These are phyloP conservation scores for Cetoscarus ocellatus DNA, from an alignment of 2,797 vertebrate genomes.

Conservation along the genomic window DNA sequence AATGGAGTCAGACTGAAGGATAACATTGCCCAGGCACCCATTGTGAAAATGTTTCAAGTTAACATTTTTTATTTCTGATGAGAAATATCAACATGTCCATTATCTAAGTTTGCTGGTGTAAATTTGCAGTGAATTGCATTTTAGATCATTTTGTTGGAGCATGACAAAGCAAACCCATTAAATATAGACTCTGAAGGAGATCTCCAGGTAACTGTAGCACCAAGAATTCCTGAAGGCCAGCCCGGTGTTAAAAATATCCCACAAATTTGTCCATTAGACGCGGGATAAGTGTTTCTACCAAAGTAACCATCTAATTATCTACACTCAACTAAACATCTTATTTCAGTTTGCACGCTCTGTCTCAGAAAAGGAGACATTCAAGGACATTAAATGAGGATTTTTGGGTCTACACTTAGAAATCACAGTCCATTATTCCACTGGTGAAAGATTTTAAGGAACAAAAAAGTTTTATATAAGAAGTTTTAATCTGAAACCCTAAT, in stretches of 20 bases:
- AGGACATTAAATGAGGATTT: slow-evolving; percentile 1
- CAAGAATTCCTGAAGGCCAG: slow-evolving; percentile 36
- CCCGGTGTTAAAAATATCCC: slow-evolving; percentile 39
- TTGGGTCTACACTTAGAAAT: slow-evolving; percentile 12
- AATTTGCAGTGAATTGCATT: slow-evolving; percentile 1
- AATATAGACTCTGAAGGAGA: slow-evolving; percentile 34
- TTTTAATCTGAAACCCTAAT: slow-evolving; percentile 1
- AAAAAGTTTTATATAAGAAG: background rate
- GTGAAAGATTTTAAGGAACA: background rate
- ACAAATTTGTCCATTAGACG: slow-evolving; percentile 62
- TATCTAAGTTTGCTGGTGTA: slow-evolving; percentile 23
- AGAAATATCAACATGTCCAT: slow-evolving; percentile 32
- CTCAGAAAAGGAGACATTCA: slow-evolving; percentile 2
- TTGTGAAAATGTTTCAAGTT: slow-evolving; percentile 22
- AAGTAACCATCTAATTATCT: slow-evolving; percentile 19
- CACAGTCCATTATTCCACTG: background rate
- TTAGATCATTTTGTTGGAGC: slow-evolving; percentile 15
- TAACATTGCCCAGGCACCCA: background rate
- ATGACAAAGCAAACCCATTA: slow-evolving; percentile 23
- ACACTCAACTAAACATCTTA: slow-evolving; percentile 20
- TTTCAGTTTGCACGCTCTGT: slow-evolving; percentile 10
- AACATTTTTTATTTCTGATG: no score
- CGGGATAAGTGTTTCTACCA: slow-evolving; percentile 38
- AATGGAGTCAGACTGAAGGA: no score
- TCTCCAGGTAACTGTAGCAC: slow-evolving; percentile 9